phyloP scores from a whole-genome alignment of 35 echinoderm and acorn worm genomes.

The Heliocidaris tuberculata region DNA sequence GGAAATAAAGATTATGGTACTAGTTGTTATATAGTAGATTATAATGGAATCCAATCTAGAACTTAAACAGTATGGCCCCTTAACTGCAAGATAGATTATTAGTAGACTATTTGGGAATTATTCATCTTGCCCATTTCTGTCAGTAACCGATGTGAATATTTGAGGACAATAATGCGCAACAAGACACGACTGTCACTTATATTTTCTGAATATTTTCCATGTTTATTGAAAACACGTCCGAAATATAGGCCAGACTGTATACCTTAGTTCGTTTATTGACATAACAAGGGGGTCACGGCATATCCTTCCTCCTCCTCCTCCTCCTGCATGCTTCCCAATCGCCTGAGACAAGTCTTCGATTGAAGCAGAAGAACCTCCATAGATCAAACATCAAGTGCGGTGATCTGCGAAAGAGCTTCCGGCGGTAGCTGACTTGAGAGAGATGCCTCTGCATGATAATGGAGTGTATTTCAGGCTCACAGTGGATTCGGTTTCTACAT shows the following conservation, averaged over 20 bases:
- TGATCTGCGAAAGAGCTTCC: slow-evolving; percentile 8
- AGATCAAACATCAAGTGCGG: slow-evolving; percentile 16
- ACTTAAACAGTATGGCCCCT: too few species aligned
- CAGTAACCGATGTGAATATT: too few species aligned
- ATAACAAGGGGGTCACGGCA: neutral
- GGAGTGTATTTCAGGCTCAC: neutral
- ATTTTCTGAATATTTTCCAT: too few species aligned
- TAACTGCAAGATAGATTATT: too few species aligned
- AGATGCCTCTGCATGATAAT: neutral
- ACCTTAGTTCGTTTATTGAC: neutral
- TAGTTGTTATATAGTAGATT: too few species aligned
- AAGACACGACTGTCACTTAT: too few species aligned
- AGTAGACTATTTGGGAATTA: too few species aligned
- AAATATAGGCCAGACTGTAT: neutral
- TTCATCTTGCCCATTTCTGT: too few species aligned
- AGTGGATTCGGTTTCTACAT: neutral
- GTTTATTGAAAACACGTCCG: too few species aligned
- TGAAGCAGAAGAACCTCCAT: neutral
- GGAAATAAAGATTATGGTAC: too few species aligned
- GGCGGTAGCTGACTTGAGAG: slow-evolving; percentile 5
- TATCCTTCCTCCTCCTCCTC: neutral
- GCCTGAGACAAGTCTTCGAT: slow-evolving; percentile 31
- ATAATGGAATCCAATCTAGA: too few species aligned
- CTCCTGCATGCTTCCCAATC: neutral
- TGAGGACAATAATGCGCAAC: too few species aligned